Base-by-base conservation (phyloP, 2,797 vertebrate species). In the Hapalemur alaotrensis region DNA sequence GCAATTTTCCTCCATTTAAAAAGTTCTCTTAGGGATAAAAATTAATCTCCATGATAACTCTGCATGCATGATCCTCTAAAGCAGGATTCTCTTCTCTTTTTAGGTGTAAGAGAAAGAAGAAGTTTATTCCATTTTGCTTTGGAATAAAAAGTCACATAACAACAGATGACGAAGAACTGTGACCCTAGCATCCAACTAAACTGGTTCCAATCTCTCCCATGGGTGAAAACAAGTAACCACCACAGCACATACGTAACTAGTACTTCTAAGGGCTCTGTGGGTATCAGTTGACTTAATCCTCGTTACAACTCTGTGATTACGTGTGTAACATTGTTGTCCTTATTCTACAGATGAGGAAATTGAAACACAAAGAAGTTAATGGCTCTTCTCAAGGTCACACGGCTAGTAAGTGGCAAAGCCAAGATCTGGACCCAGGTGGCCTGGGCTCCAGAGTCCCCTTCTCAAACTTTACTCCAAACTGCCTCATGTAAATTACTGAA, bases 21-120 rank as follows among this genome's bases (percentile, higher is more conserved):
- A 96, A 70, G 50, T 1, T 4, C 8, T 87, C 85, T 93, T 93
- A 52, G 63, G 61, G 57, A 87, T 54, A 80, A 86, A 92, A 93
- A 57, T 38, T 50, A 76, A 86, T 90, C 22, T 67, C 78, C 38
- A 35, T 11, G 38, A 38, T 61, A 84, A 1, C 38, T 76, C 41
- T 72, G 57, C 23, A 75, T 5, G 25, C 38, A 17, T 0, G 22
- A 57, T 43, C 0, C 25, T 35, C 38, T n/a, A 79, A 75, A 41
- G 28, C n/a, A 67, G 85, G 22, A 46, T 41, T 63, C 28, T 35
- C 67, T 69, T 48, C 65, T 91, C 35, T 65, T 70, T 80, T 85
- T 70, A 72, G 67, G 35, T 15, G n/a, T 59, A 38, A 76, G 32
- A 75, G 43, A 57, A 61, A 57, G 14, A 43, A 54, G 48, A 97